Percentiles rank a stretch among this genome's conserved stretches.
phyloP scores from a whole-genome alignment of 2,888 invertebrate genomes.

The Caenorhabditis sulstoni region DNA sequence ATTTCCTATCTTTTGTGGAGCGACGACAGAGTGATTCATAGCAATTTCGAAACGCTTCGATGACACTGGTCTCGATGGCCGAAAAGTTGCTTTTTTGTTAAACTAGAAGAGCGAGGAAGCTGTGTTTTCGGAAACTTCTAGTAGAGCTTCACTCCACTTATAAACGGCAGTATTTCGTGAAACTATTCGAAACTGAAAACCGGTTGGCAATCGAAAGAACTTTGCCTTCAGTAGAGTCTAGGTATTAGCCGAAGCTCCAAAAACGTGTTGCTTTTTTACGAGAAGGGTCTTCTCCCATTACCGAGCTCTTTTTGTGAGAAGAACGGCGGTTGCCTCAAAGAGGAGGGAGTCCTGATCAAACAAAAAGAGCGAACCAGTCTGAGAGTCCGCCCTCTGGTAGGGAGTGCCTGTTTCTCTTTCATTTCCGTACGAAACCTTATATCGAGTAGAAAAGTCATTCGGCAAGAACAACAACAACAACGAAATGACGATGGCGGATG shows the following conservation, averaged over 20 bases:
- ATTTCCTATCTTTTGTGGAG: constrained; percentile 19
- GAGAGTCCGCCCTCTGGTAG: constrained; percentile 12
- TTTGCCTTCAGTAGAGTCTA: background rate
- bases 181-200: no score
- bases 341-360: constrained; percentile 43
- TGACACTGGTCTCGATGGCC: background rate
- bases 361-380: constrained; percentile 38
- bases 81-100: no score
- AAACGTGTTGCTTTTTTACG: background rate
- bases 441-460: constrained; percentile 2
- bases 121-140: no score
- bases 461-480: background rate
- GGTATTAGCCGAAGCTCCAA: no score
- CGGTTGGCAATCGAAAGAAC: no score
- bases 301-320: constrained; percentile 8
- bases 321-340: constrained; percentile 25
- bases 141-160: no score
- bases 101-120: no score
- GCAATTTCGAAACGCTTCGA: constrained; percentile 2
- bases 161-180: no score
- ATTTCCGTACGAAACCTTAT: background rate
- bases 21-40: constrained; percentile 15
- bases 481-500: background rate
- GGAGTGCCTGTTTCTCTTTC: background rate
- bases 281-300: constrained; percentile 7